phyloP scores from a whole-genome alignment of 2,888 invertebrate species.

The Orthonychiurus folsomi region DNA sequence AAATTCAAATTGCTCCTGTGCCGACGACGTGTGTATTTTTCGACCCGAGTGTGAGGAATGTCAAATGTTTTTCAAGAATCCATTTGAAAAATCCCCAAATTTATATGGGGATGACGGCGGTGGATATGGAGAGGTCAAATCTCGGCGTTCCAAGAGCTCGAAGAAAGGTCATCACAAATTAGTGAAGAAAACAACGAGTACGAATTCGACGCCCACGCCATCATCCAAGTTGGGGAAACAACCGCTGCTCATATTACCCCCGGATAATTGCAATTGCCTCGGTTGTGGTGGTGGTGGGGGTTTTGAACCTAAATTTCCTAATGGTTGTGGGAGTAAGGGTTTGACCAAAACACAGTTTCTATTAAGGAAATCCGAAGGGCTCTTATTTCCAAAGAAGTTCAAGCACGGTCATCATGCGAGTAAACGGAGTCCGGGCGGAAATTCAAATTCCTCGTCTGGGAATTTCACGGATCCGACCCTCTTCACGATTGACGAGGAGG shows the following conservation, averaged over 20 bases:
- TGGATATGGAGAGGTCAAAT: background rate
- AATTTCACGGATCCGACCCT: slow-evolving; percentile 11
- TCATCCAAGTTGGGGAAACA: background rate
- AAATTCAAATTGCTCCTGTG: background rate
- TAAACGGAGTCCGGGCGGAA: background rate
- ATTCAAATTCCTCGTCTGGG: slow-evolving; percentile 2
- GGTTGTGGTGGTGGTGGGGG: background rate
- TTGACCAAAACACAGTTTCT: background rate
- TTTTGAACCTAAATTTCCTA: background rate
- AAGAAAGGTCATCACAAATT: background rate
- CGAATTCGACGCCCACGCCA: too few species aligned
- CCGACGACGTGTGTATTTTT: slow-evolving; percentile 9
- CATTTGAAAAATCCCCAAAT: slow-evolving; percentile 3
- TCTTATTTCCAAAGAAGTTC: background rate
- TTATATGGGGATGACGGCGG: background rate
- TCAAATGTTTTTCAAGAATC: slow-evolving; percentile 21
- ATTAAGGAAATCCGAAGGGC: background rate
- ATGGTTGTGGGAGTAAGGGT: background rate
- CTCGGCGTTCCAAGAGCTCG: background rate
- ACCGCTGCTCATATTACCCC: background rate
- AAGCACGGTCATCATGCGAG: background rate
- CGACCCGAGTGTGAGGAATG: slow-evolving; percentile 22
- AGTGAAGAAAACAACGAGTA: background rate
- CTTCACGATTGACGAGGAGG: slow-evolving; percentile 20
- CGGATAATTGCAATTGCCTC: background rate